A percentile compares a stretch with the other conserved stretches of the same genome.
Conservation (phyloP, 2,888 invertebrate species). For the Pelosia muscerda region DNA sequence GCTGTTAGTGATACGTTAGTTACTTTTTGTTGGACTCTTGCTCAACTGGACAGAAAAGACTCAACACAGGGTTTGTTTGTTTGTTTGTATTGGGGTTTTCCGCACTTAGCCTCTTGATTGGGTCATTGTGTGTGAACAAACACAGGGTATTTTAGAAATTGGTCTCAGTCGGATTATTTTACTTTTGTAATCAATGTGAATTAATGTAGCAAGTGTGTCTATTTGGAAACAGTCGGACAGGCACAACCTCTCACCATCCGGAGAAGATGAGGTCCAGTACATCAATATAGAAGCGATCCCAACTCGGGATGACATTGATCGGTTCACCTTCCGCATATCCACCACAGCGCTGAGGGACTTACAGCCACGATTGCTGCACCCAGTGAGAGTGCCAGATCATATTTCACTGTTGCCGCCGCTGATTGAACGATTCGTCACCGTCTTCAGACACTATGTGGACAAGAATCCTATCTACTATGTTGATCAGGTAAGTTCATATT, state of each 20-base stretch:
- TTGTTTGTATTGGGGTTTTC: too few species aligned
- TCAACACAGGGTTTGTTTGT: too few species aligned
- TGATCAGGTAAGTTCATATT: slow-evolving; percentile 77
- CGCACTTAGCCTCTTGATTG: too few species aligned
- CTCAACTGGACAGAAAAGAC: too few species aligned
- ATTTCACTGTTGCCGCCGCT: slow-evolving; percentile 89
- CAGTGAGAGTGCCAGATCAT: slow-evolving; percentile 73
- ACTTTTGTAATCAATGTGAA: background rate
- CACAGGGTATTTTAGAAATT: too few species aligned
- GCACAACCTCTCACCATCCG: slow-evolving; percentile 89
- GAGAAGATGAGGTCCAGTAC: slow-evolving; percentile 91
- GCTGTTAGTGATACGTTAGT: too few species aligned
- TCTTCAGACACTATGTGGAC: slow-evolving; percentile 91
- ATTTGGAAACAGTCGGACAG: slow-evolving; percentile 87
- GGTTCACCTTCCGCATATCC: slow-evolving; percentile 91
- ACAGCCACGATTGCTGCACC: slow-evolving; percentile 67
- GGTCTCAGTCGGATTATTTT: too few species aligned
- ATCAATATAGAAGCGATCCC: slow-evolving; percentile 93
- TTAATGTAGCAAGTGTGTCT: background rate
- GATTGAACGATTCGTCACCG: slow-evolving; percentile 94
- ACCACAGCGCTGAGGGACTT: slow-evolving; percentile 93
- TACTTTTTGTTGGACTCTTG: too few species aligned
- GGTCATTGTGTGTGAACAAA: too few species aligned
- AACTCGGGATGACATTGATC: slow-evolving; percentile 84
- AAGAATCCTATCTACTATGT: slow-evolving; percentile 89